These are phyloP conservation scores for Leptatherina wallacei DNA, from an alignment of 2,797 vertebrate genomes.

Conservation along the genomic window DNA sequence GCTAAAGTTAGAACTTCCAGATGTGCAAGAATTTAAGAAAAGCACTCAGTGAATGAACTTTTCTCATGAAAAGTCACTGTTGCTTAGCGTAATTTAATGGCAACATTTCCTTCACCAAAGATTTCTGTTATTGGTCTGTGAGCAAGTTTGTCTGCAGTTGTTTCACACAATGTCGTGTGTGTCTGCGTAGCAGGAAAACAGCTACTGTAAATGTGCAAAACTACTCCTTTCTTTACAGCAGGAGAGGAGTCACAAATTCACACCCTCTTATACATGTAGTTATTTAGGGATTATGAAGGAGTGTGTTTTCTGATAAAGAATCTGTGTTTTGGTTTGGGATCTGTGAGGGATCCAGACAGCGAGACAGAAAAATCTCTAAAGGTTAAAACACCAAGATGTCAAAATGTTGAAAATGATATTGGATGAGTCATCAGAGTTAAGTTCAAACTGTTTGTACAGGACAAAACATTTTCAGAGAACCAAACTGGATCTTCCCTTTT, in stretches of 20 bases:
- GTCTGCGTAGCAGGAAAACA: background rate
- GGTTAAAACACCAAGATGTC: background rate
- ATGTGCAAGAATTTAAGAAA: background rate
- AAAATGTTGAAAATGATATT: background rate
- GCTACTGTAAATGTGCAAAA: background rate
- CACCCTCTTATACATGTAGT: conserved; percentile 52
- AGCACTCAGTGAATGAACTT: background rate
- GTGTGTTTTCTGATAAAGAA: conserved; percentile 79
- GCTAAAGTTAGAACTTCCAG: too few relatives aligned
- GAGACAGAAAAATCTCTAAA: background rate
- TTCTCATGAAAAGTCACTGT: background rate
- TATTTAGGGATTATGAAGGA: conserved; percentile 69
- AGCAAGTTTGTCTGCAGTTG: background rate
- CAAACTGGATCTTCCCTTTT: background rate
- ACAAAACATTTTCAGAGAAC: too few relatives aligned
- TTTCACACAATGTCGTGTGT: background rate
- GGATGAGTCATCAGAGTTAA: background rate
- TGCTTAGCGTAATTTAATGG: background rate
- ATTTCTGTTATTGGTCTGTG: background rate
- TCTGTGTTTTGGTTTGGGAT: conserved; percentile 81
- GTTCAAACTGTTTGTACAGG: background rate
- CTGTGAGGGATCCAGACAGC: conserved; percentile 52
- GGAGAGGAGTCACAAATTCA: conserved; percentile 20
- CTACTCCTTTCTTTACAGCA: background rate
- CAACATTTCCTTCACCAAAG: background rate